These are phyloP conservation scores for Cyphomyrus discorhynchus DNA, from an alignment of 2,113 vertebrate species.

Conservation along the genomic window DNA sequence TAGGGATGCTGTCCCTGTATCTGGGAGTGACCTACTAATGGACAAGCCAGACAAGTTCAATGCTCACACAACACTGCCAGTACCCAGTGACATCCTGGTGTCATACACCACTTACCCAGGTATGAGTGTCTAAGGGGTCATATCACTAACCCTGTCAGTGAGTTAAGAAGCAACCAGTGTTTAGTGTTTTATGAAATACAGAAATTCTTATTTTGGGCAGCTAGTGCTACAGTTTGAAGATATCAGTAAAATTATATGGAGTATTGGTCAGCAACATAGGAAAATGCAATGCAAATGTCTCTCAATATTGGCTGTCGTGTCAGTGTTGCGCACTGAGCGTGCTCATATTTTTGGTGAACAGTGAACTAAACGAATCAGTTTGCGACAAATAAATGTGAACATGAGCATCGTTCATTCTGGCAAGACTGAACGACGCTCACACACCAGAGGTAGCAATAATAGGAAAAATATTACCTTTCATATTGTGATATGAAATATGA, in stretches of 20 bases:
- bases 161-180: neutral
- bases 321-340: neutral
- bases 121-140: slow-evolving; percentile 28
- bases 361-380: neutral
- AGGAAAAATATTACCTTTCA: neutral
- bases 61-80: slow-evolving; percentile 70
- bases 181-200: neutral
- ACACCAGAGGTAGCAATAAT: neutral
- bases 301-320: neutral
- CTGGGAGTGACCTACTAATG: slow-evolving; percentile 45
- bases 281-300: neutral
- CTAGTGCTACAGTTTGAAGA: neutral
- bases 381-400: neutral
- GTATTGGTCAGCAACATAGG: neutral
- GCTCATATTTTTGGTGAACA: neutral
- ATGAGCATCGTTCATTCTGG: neutral
- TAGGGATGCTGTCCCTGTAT: slow-evolving; percentile 60
- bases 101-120: slow-evolving; percentile 94
- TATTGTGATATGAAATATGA: neutral
- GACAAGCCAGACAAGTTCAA: slow-evolving; percentile 66
- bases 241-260: neutral
- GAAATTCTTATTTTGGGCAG: neutral
- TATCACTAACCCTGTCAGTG: neutral
- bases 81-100: slow-evolving; percentile 83
- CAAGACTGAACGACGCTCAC: neutral